These are phyloP conservation scores for Ctenodactylus gundi DNA, from an alignment of 2,113 vertebrate species.

Conservation along the genomic window DNA sequence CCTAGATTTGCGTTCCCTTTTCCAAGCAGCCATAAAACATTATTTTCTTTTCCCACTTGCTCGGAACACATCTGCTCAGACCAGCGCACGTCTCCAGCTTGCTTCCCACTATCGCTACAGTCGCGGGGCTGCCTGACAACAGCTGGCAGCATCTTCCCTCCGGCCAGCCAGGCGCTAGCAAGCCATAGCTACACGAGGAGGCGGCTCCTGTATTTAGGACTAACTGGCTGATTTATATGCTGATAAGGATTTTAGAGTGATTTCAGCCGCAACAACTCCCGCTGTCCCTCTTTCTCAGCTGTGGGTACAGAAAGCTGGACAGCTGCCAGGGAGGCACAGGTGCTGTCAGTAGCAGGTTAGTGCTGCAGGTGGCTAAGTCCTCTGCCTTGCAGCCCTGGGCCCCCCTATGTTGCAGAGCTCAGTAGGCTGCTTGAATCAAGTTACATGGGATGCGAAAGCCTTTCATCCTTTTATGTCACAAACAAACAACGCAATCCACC, in stretches of 20 bases:
- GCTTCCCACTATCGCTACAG: not conserved
- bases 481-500: no score
- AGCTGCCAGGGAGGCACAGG: not conserved
- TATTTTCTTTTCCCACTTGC: conserved; percentile 60
- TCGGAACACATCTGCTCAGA: conserved; percentile 52
- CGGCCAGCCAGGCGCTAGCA: not conserved
- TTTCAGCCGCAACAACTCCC: not conserved
- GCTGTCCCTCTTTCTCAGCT: not conserved
- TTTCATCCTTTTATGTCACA: not conserved
- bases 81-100: not conserved
- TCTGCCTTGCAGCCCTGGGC: not conserved
- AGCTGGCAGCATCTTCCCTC: no score
- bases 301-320: not conserved
- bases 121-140: no score
- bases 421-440: not conserved
- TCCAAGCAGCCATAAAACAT: conserved; percentile 23
- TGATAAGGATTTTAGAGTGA: not conserved
- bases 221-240: no score
- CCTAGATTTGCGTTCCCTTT: conserved; percentile 51
- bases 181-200: not conserved
- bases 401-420: not conserved
- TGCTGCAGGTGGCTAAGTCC: not conserved
- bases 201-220: not conserved
- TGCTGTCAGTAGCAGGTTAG: not conserved
- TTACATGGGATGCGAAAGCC: not conserved